phyloP scores from a whole-genome alignment of 2,113 vertebrate species.

The Stictonetta naevosa region DNA sequence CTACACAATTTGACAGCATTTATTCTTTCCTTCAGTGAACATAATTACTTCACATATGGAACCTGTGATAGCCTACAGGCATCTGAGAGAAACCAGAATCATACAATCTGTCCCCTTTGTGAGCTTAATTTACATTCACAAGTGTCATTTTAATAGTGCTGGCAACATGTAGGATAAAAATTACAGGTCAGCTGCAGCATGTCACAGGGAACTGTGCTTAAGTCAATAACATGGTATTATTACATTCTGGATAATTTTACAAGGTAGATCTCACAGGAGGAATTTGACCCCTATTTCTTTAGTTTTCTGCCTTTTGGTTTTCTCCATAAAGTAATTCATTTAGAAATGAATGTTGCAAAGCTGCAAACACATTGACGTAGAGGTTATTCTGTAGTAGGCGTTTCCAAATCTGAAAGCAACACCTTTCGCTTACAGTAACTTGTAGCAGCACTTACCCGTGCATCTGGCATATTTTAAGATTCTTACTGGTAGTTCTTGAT shows the following conservation, averaged over 20 bases:
- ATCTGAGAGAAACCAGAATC: constrained; percentile 83
- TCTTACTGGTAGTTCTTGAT: constrained; percentile 6
- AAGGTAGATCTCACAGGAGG: constrained; percentile 76
- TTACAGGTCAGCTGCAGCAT: constrained; percentile 82
- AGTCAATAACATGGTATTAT: constrained; percentile 83
- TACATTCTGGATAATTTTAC: constrained; percentile 81
- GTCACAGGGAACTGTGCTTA: constrained; percentile 79
- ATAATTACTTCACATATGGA: constrained; percentile 91
- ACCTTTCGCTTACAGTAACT: constrained; percentile 26
- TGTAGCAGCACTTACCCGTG: neutral
- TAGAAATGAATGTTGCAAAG: constrained; percentile 68
- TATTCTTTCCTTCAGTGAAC: constrained; percentile 87
- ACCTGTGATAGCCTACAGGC: constrained; percentile 87
- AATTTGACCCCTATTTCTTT: constrained; percentile 78
- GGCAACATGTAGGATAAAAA: constrained; percentile 82
- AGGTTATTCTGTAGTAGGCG: constrained; percentile 57
- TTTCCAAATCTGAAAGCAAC: constrained; percentile 53
- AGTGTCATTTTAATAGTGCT: constrained; percentile 84
- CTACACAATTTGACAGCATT: constrained; percentile 86
- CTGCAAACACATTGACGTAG: constrained; percentile 40
- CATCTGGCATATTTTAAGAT: constrained; percentile 1
- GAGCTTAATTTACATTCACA: constrained; percentile 85
- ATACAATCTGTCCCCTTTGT: constrained; percentile 86
- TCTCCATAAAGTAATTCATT: constrained; percentile 71
- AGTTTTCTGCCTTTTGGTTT: constrained; percentile 68